These are phyloP conservation scores for Sinelater perroti DNA, from an alignment of 2,888 invertebrate genomes.

Conservation along the genomic window DNA sequence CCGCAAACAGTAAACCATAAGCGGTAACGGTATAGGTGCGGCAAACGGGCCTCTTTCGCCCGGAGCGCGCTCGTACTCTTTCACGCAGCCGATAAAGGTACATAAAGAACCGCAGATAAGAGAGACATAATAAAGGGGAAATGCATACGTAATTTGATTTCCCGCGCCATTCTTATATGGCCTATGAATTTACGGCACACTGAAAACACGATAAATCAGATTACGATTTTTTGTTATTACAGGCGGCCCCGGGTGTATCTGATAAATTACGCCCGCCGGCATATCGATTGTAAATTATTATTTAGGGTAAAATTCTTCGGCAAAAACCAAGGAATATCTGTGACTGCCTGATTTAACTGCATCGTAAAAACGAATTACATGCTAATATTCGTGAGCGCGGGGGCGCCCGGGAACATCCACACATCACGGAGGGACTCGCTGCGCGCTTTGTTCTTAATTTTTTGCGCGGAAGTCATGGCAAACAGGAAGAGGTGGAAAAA, in stretches of 20 bases:
- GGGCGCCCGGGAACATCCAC: not conserved
- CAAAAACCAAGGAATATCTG: constrained; percentile 32
- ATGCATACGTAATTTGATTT: constrained; percentile 61
- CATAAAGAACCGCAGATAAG: constrained; percentile 56
- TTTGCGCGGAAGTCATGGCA: too few species aligned
- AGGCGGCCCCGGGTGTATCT: constrained; percentile 46
- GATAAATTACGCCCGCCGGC: constrained; percentile 45
- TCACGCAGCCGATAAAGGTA: constrained; percentile 54
- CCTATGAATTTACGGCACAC: constrained; percentile 46
- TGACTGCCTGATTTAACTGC: constrained; percentile 29
- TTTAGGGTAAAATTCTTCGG: constrained; percentile 32
- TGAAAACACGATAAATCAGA: constrained; percentile 55
- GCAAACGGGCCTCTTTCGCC: constrained; percentile 39
- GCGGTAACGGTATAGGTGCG: constrained; percentile 40
- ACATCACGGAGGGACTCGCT: not conserved
- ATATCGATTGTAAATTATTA: constrained; percentile 45
- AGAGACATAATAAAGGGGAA: constrained; percentile 55
- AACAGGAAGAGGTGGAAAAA: too few species aligned
- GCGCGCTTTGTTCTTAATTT: too few species aligned
- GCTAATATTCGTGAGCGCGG: constrained; percentile 10
- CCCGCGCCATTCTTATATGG: constrained; percentile 47
- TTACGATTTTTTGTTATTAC: constrained; percentile 51
- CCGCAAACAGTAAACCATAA: constrained; percentile 41
- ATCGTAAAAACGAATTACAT: constrained; percentile 29
- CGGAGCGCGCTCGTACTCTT: constrained; percentile 42